These are phyloP conservation scores for Neolamprologus toae DNA, from an alignment of 2,113 vertebrate species.

Conservation along the genomic window DNA sequence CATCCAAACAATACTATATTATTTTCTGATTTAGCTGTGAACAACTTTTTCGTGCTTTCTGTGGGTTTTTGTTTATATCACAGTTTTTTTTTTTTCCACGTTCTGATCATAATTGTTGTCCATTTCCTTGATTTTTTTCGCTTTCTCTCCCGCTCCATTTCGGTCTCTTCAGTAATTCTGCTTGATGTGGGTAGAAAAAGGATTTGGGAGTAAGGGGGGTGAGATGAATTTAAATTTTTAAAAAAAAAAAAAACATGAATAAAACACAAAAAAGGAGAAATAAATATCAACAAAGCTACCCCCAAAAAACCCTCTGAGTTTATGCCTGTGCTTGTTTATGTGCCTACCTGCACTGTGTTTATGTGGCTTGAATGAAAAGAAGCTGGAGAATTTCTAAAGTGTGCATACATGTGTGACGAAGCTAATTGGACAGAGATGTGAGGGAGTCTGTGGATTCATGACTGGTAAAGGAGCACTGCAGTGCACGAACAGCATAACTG, in stretches of 20 bases:
- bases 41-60: slow-evolving; percentile 28
- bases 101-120: slow-evolving; percentile 34
- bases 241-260: neutral
- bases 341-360: neutral
- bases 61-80: slow-evolving; percentile 34
- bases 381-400: neutral
- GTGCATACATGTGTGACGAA: neutral
- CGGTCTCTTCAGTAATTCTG: neutral
- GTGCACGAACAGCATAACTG: neutral
- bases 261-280: neutral
- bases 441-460: neutral
- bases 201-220: neutral
- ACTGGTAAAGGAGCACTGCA: neutral
- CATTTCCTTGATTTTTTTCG: slow-evolving; percentile 2
- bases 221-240: neutral
- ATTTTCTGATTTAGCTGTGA: slow-evolving; percentile 5
- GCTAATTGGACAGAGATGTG: slow-evolving; percentile 1
- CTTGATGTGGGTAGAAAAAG: slow-evolving; percentile 33
- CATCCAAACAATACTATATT: slow-evolving; percentile 29
- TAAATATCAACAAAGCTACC: slow-evolving; percentile 1
- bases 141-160: neutral
- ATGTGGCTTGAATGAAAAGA: neutral
- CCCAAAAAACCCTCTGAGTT: neutral
- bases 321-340: neutral
- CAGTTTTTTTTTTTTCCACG: neutral